Evolutionary conservation across 1,140 invertebrate species (phyloP).

Genomic region (Papilio machaon): DNA sequence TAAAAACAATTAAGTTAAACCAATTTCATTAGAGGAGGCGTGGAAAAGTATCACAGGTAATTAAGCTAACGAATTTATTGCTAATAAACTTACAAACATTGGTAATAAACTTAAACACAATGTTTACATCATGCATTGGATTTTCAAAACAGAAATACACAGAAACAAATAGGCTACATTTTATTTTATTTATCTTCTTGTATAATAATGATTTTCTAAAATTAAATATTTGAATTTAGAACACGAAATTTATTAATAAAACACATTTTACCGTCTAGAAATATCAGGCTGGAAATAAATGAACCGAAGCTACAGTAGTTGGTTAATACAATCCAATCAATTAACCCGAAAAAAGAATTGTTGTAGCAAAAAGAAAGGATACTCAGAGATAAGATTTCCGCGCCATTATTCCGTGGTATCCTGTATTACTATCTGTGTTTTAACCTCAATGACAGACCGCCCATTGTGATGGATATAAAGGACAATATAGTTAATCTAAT

Average conservation of each 20-base stretch:
- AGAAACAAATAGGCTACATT: background rate
- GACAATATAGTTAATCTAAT: conserved; percentile 20
- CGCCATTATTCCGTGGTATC: background rate
- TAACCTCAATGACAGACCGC: conserved; percentile 23
- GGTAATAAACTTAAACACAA: background rate
- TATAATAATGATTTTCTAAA: too few relatives aligned
- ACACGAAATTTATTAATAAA: background rate
- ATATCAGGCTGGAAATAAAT: background rate
- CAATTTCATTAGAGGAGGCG: conserved; percentile 10
- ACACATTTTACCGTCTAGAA: background rate
- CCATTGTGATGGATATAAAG: conserved; percentile 28
- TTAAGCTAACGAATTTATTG: conserved; percentile 11
- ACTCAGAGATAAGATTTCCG: conserved; percentile 28
- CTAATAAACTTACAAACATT: background rate
- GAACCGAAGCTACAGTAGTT: background rate
- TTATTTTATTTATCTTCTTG: background rate
- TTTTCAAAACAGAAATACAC: background rate
- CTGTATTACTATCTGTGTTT: conserved; percentile 19
- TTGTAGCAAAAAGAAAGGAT: conserved; percentile 32
- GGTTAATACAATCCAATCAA: conserved; percentile 25
- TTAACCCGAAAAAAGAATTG: conserved; percentile 31
- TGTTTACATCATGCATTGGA: background rate
- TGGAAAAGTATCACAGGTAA: background rate
- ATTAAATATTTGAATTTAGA: too few relatives aligned
- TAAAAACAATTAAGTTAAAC: conserved; percentile 17